phyloP scores from a whole-genome alignment of 2,888 invertebrate genomes.

The Oligia strigilis region DNA sequence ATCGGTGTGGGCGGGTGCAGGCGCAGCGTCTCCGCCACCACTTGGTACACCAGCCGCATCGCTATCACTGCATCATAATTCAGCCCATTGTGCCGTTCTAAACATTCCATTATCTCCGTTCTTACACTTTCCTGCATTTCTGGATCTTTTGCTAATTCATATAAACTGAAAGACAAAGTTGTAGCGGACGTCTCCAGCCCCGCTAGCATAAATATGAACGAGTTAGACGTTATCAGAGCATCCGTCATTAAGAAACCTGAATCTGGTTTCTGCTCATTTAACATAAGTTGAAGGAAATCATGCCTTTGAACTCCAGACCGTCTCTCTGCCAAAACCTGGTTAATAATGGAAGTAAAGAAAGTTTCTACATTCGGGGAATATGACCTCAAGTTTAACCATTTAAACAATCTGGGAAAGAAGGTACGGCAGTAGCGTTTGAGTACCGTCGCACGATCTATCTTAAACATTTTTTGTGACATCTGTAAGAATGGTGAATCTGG shows the following conservation, averaged over 20 bases:
- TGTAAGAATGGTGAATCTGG: conserved; percentile 84
- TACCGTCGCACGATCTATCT: conserved; percentile 79
- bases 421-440: conserved; percentile 86
- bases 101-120: conserved; percentile 80
- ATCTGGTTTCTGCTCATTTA: conserved; percentile 84
- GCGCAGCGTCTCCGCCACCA: conserved; percentile 82
- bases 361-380: conserved; percentile 84
- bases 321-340: conserved; percentile 83
- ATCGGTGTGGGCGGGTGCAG: conserved; percentile 86
- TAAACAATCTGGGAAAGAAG: conserved; percentile 85
- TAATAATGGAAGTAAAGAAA: conserved; percentile 85
- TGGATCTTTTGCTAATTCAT: conserved; percentile 83
- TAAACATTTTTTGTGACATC: conserved; percentile 88
- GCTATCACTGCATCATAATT: conserved; percentile 84
- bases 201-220: conserved; percentile 89
- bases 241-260: conserved; percentile 84
- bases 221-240: conserved; percentile 87
- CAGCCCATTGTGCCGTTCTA: conserved; percentile 77
- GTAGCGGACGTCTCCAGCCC: conserved; percentile 87
- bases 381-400: conserved; percentile 84
- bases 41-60: conserved; percentile 81
- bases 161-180: conserved; percentile 86
- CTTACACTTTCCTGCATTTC: conserved; percentile 82
- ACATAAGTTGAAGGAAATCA: conserved; percentile 88
- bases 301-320: conserved; percentile 79